Base-by-base conservation (phyloP, 2,797 vertebrate genomes). In the Oophaga sylvatica region DNA sequence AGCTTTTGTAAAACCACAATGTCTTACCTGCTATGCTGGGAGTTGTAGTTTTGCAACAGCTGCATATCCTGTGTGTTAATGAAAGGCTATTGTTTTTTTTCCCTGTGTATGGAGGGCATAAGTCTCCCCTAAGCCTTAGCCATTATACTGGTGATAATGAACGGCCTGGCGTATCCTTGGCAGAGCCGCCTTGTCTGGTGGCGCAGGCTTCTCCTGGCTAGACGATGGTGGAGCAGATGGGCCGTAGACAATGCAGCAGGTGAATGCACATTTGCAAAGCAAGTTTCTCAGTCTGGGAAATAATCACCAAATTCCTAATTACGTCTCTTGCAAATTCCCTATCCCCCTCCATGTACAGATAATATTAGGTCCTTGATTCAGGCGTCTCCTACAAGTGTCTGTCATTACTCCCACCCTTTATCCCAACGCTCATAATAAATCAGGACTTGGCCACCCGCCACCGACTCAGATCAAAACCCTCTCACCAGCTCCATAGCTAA, bases 391-490 rank as follows among this genome's bases (percentile, higher is more conserved):
- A 88, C 90, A 84, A 90, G 81, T 0, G 0, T 63, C 7, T 0
- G 0, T 86, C 75, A 78, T 70, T 2, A 2, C 88, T 71, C 80
- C 73, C 80, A 79, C 80, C 29, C 48, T 83, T 79, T 71, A 82
- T 89, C 80, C 31, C 53, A 20, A 67, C 62, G 19, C 84, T 62
- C 62, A 76, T 86, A 60, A 53, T 91, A 91, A 93, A 92, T 92
- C 91, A 89, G 71, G 0, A 17, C 41, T 89, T 90, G 1, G 1
- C 87, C 88, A 84, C 87, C 89, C 87, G 89, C 90, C 91, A 91
- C 91, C 91, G 82, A 90, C 90, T 87, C 81, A 85, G 79, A 86
- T 85, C 31, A 16, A 84, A 83, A 85, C 89, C 83, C 68, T 86
- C 0, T 0, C 62, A 88, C 89, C 90, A 90, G 91, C 90, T 87